A percentile compares a stretch with the other conserved stretches of the same genome.
Conservation (phyloP, 2,113 vertebrate genomes). For the Prinia subflava region DNA sequence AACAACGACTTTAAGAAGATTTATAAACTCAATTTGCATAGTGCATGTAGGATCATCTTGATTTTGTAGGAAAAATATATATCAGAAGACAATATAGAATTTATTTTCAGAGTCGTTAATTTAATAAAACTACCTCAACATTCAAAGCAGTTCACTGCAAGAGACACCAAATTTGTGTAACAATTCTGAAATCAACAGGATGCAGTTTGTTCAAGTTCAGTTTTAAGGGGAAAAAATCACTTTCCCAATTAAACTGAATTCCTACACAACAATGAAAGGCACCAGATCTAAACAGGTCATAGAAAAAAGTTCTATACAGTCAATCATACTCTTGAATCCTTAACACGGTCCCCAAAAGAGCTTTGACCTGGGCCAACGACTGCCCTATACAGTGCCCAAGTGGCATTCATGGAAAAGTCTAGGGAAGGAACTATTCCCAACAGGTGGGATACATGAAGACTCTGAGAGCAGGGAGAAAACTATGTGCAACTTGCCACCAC, state of each 20-base stretch:
- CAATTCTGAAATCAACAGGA: background rate
- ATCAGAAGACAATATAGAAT: background rate
- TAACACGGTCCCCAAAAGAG: background rate
- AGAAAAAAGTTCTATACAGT: background rate
- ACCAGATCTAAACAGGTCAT: background rate
- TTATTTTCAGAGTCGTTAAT: background rate
- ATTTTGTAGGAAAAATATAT: background rate
- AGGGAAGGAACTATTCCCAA: background rate
- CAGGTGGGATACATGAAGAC: background rate
- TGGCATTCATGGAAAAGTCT: background rate
- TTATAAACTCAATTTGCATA: background rate
- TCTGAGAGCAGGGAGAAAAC: background rate
- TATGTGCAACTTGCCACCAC: background rate
- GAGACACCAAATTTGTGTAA: background rate
- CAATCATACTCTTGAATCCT: background rate
- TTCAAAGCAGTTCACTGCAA: background rate
- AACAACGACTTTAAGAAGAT: background rate
- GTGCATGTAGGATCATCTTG: background rate
- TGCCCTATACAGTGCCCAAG: background rate
- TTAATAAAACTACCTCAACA: background rate
- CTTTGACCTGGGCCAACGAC: background rate
- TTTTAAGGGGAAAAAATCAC: background rate
- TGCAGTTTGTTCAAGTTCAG: background rate
- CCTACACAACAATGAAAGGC: background rate
- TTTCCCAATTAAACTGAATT: background rate